These are phyloP conservation scores for Onychostoma macrolepis DNA, from an alignment of 2,113 vertebrate genomes.

Conservation along the genomic window DNA sequence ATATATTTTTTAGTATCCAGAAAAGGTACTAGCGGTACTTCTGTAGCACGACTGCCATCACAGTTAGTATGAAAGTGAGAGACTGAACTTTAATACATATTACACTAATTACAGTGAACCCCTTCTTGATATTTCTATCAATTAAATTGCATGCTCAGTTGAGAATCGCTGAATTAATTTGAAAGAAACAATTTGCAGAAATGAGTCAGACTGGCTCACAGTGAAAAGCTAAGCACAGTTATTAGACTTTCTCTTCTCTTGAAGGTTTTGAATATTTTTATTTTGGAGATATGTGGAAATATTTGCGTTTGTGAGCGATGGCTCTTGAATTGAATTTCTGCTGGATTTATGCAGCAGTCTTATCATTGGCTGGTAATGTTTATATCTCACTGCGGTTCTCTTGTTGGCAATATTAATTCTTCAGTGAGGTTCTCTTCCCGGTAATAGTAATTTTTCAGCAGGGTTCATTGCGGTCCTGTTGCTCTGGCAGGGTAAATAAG, in stretches of 20 bases:
- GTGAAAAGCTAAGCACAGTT: not conserved
- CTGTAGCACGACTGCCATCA: not conserved
- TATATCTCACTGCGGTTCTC: constrained; percentile 23
- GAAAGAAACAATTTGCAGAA: not conserved
- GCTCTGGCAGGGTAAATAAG: constrained; percentile 30
- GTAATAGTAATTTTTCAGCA: constrained; percentile 29
- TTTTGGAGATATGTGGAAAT: not conserved
- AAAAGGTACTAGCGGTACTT: not conserved
- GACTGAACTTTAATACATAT: not conserved
- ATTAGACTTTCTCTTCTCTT: not conserved
- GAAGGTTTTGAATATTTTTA: not conserved
- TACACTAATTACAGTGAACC: not conserved
- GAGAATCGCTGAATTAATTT: not conserved
- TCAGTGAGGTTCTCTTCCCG: not conserved
- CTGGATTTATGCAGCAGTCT: not conserved
- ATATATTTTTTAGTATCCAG: not conserved
- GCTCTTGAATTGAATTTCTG: constrained; percentile 21
- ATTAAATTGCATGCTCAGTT: not conserved
- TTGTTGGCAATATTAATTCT: constrained; percentile 34
- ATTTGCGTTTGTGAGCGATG: constrained; percentile 4
- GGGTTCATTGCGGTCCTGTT: constrained; percentile 6
- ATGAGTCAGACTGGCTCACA: not conserved
- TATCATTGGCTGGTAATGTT: constrained; percentile 28
- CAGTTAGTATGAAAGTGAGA: not conserved
- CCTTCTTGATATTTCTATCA: not conserved